A percentile compares a stretch with the other conserved stretches of the same genome.
Evolutionary conservation across 2,888 invertebrate genomes (phyloP).

Genomic region (Thymelicus sylvestris): DNA sequence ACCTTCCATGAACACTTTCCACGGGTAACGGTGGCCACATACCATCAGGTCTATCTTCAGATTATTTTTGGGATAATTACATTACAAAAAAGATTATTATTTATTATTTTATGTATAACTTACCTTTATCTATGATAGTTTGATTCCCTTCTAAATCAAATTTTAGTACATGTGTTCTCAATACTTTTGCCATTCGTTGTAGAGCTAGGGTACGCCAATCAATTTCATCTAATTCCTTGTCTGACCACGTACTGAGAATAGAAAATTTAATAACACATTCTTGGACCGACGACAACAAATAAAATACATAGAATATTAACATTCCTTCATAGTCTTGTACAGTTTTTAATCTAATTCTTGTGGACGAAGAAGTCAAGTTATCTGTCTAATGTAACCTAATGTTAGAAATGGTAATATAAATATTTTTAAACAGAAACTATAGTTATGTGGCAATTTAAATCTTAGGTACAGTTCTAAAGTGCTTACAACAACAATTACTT

Average conservation of each 20-base stretch:
- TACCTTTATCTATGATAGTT: constrained; percentile 70
- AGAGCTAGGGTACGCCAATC: constrained; percentile 87
- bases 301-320: neutral
- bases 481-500: too few relatives aligned
- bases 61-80: neutral
- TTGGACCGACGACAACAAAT: neutral
- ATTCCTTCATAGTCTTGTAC: neutral
- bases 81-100: neutral
- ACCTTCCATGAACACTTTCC: too few relatives aligned
- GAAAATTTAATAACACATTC: constrained; percentile 15
- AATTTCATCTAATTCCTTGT: constrained; percentile 70
- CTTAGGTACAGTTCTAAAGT: too few relatives aligned
- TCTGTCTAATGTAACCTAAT: too few relatives aligned
- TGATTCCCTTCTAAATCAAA: constrained; percentile 82
- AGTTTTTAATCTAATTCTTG: too few relatives aligned
- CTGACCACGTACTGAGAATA: constrained; percentile 67
- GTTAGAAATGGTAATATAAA: too few relatives aligned
- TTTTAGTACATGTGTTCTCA: constrained; percentile 88
- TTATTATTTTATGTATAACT: constrained; percentile 8
- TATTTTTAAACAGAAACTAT: too few relatives aligned
- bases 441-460: too few relatives aligned
- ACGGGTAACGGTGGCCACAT: too few relatives aligned
- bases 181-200: constrained; percentile 82
- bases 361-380: too few relatives aligned
- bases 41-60: too few relatives aligned